Evolutionary conservation across 53 echinoderm and acorn worm species (phyloP).

Genomic region (Stichopus horrens): DNA sequence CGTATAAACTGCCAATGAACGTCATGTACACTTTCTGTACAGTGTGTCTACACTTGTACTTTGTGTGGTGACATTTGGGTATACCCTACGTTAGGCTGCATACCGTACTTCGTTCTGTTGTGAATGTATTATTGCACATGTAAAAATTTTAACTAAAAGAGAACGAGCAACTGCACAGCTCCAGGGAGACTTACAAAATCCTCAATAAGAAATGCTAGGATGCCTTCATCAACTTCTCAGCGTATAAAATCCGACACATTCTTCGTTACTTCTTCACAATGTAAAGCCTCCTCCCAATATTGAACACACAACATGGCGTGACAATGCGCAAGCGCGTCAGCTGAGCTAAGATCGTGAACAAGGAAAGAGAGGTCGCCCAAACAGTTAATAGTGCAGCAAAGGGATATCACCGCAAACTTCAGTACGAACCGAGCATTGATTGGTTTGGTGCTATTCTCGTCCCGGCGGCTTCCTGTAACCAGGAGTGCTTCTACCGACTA

Average conservation of each 20-base stretch:
- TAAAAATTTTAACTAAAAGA: background rate
- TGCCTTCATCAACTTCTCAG: background rate
- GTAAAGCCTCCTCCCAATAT: constrained; percentile 21
- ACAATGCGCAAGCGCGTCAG: constrained; percentile 55
- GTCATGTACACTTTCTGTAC: too few species aligned
- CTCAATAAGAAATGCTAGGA: background rate
- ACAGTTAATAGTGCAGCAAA: too few species aligned
- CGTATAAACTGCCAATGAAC: too few species aligned
- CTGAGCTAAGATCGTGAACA: background rate
- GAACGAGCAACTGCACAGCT: background rate
- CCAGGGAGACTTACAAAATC: background rate
- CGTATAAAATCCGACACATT: constrained; percentile 6
- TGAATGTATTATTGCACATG: background rate
- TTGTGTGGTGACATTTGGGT: too few species aligned
- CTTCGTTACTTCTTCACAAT: background rate
- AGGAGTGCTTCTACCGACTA: too few species aligned
- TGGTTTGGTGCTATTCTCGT: too few species aligned
- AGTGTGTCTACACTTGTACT: too few species aligned
- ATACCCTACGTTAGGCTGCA: background rate
- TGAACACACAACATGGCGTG: constrained; percentile 58
- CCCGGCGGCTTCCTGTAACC: too few species aligned
- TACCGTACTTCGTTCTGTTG: background rate
- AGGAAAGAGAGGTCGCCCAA: background rate
- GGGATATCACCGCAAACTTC: too few species aligned
- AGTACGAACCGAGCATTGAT: too few species aligned